Base-by-base conservation (phyloP, 2,113 vertebrate genomes). In the Hypocryptadius cinnamomeus region DNA sequence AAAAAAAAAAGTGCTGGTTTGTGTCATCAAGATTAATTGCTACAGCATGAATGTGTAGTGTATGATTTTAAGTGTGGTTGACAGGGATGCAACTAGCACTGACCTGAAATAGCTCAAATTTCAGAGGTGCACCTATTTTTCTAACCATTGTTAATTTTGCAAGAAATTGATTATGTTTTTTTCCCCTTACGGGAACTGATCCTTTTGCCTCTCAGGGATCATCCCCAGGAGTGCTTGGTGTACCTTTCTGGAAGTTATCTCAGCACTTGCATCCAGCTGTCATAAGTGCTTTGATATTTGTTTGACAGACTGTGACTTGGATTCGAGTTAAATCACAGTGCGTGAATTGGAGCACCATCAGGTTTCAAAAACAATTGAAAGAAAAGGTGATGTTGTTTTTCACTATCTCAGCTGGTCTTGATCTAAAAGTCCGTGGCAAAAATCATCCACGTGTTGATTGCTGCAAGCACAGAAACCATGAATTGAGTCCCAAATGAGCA, bases 31-130 rank as follows among this genome's bases (percentile, higher is more conserved):
- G 4, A 4, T 51, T 66, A 71, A 66, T 74, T 89, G 33, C 63
- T 65, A 8, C 1, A 5, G 3, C 0, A 2, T 40, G 48, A 8
- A 40, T 60, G 20, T 22, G 72, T 13, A 57, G 27, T 5, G 0
- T 66, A 5, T 6, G 9, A 33, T 68, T 64, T 59, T 27, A 60
- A 82, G 22, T 72, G 31, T 20, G 44, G 13, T 84, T 93, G 73
- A 28, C 17, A 45, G 35, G 53, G 42, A 14, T 68, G 44, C 24
- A 89, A 24, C 51, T 81, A 44, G n/a, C 15, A 1, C 45, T 74
- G 33, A 33, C n/a, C 24, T 60, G 48, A 79, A 72, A 39, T 65
- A 64, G 8, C 23, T 87, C 5, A 2, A 25, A 44, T 63, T 89
- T 37, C 18, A 77, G 20, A 39, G 6, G 2, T 20, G 12, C 53